Evolutionary conservation across 2,797 vertebrate genomes (phyloP).

Genomic region (Triplophysa bombifrons): DNA sequence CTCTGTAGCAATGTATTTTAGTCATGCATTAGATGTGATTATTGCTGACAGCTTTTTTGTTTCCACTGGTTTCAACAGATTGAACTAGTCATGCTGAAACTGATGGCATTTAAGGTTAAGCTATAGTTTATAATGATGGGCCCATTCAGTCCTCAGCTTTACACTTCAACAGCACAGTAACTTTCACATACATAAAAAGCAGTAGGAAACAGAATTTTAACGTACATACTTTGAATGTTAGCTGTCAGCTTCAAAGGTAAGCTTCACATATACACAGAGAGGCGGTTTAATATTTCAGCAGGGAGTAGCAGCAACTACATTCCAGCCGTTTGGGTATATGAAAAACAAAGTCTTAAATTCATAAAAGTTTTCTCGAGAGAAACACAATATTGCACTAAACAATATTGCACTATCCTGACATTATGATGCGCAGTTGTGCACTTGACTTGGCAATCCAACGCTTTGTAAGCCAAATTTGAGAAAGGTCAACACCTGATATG

Average conservation of each 20-base stretch:
- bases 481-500: too few relatives aligned
- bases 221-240: too few relatives aligned
- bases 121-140: not conserved
- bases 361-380: not conserved
- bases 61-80: slow-evolving; percentile 15
- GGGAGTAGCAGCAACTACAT: not conserved
- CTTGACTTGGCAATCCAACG: too few relatives aligned
- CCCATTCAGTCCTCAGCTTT: not conserved
- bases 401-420: too few relatives aligned
- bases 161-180: not conserved
- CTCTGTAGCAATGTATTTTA: not conserved
- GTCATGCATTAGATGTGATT: not conserved
- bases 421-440: too few relatives aligned
- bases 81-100: slow-evolving; percentile 30
- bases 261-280: not conserved
- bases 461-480: too few relatives aligned
- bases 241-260: not conserved
- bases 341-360: not conserved
- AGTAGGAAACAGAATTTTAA: not conserved
- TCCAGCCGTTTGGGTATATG: not conserved
- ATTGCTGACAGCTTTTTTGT: not conserved
- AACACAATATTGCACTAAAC: too few relatives aligned
- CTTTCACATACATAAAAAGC: not conserved
- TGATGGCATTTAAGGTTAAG: slow-evolving; percentile 14
- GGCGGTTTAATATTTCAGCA: not conserved